Evolutionary conservation across 2,113 vertebrate species (phyloP), one percentile per base, ranked within the genome.

Genomic region (Connochaetes taurinus): DNA sequence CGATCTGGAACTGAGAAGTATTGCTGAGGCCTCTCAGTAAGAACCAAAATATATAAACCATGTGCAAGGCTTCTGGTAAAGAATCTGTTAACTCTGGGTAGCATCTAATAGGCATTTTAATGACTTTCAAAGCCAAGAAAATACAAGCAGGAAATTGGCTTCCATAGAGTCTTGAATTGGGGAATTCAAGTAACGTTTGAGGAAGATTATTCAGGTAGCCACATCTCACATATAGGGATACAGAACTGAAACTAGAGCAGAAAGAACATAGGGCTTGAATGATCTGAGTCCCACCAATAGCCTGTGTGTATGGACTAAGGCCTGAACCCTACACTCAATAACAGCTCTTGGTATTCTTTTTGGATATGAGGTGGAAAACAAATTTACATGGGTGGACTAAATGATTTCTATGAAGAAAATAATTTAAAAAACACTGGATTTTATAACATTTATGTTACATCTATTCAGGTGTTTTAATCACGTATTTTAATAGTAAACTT

Each of bases 41-140:
- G 83, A 87, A 71, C 6, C 60, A 23, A 94, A 88, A 87, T 8
- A 91, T 53, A 83, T n/a, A 89, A 91, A 88, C 36, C 58, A 67
- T 3, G 45, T 78, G 13, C 19, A 45, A 55, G 55, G 19, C 23
- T 84, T 87, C 87, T 0, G 1, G 14, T 43, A 88, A 94, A 95
- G 36, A 91, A 50, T 23, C 0, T 62, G 17, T 80, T 90, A 94
- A 83, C 53, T 55, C 57, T 74, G 80, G 29, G 87, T 43, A 87
- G 52, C 27, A 87, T 36, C 74, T 83, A 76, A 36, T n/a, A 64
- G 71, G 50, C 33, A 86, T 55, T 91, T 95, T 83, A 76, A 82
- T 93, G 50, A 87, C 80, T 87, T 94, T 74, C 43, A 94, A 94
- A 80, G 78, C n/a, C 78, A 92, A 76, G 71, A 87, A 87, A 76